Base-by-base conservation (phyloP, 2,113 vertebrate genomes). In the Eurystomus gularis region DNA sequence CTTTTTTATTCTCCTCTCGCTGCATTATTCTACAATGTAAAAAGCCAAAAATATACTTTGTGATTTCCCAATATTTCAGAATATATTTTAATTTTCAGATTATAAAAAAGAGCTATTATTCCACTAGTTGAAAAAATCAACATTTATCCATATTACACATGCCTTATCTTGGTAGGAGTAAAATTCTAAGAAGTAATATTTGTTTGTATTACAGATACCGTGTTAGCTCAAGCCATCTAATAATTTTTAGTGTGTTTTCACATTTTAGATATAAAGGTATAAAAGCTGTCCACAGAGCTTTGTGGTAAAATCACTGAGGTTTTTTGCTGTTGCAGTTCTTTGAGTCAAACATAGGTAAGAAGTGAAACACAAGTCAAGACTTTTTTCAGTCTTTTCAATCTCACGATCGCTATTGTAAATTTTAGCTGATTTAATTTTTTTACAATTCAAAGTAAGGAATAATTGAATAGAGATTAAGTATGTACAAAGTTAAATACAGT, bases 251-350 rank as follows among this genome's bases (percentile, higher is more conserved):
- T 4, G 2, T 26, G 7, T 44, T 60, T 40, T 72, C 4, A 31
- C 14, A 31, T 4, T 70, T 65, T 37, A 65, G 4, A 8, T 23
- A 9, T 12, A 21, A 60, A 78, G 8, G 6, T 33, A 17, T 61
- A 55, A 92, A 55, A 40, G 24, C 1, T 4, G 3, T 33, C 29
- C 37, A 44, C 6, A 61, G 28, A 31, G 2, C 20, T 84, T 46
- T 60, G 5, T 44, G 5, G 17, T 37, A 81, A 64, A 89, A 54
- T 73, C 28, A 44, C 3, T 21, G 20, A 2, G 10, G 0, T 2
- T 20, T 57, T 71, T 46, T 44, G 23, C 12, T 66, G 31, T 71
- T 73, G 25, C 44, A 60, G 16, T 33, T 31, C 7, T 48, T 55
- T 72, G 17, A 69, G 5, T 37, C 54, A 68, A 78, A 49, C 7